Base-by-base conservation (phyloP, 1,140 invertebrate genomes). In the Drosophila miranda region DNA sequence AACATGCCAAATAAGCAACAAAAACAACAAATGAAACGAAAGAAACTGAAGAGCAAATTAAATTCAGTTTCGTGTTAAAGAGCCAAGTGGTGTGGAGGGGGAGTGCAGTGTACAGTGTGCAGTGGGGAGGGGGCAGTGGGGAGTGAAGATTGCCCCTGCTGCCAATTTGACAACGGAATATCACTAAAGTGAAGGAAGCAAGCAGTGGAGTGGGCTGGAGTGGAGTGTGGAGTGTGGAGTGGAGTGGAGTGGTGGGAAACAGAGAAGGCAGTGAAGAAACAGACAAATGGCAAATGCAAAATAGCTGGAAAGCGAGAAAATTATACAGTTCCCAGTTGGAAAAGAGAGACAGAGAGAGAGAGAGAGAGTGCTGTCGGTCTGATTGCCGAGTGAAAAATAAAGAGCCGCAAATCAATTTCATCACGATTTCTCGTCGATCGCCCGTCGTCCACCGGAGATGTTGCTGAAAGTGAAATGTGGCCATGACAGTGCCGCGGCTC, bases 1-100 rank as follows among this genome's bases (percentile, higher is more conserved):
- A 89, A 80, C 78, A 88, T 80, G 77, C 77, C 73, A 89, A 86
- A 78, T 71, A 63, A 75, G 46, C 56, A 69, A 16, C 16, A 16
- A 16, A 16, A 69, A 45, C 46, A 63, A 66, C 30, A 55, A 60
- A 16, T 44, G 42, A 54, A 61, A 52, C 45, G 52, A 62, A 30
- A 57, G 71, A 77, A 44, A 62, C 67, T 59, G 55, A 49, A 86
- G 73, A 71, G 66, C 67, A 80, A 86, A 79, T 79, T 88, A 89
- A 89, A 88, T 84, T 84, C 79, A 89, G 78, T 80, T 84, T 89
- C 84, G 79, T 88, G 77, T 80, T 80, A 77, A 88, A 89, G 75
- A 84, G 76, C 64, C 72, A 83, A 78, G 66, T 53, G 60, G 44
- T 38, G 34, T 1, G 3, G 9, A 16, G 16, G 42, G 23, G 44